phyloP scores from a whole-genome alignment of 2,113 vertebrate species.

The Petromus typicus region DNA sequence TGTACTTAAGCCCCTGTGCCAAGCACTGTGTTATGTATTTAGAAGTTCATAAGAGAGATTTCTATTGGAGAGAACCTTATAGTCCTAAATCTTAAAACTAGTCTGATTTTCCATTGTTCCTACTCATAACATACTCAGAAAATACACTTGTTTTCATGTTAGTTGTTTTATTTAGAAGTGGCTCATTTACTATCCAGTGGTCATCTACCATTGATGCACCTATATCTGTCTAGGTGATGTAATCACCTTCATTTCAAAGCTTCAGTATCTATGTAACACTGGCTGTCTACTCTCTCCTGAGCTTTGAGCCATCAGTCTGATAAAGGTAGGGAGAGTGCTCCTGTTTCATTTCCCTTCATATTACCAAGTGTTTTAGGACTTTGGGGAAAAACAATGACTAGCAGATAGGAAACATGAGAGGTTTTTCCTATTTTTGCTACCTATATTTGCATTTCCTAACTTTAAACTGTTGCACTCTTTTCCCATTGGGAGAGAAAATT shows the following conservation, averaged over 20 bases:
- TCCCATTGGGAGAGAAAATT: background rate
- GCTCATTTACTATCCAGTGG: constrained; percentile 31
- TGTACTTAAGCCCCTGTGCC: background rate
- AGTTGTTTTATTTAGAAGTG: constrained; percentile 47
- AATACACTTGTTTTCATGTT: background rate
- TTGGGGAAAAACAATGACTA: constrained; percentile 6
- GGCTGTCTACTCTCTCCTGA: background rate
- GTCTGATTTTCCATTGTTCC: constrained; percentile 8
- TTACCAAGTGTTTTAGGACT: constrained; percentile 26
- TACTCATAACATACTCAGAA: constrained; percentile 49
- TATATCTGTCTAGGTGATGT: constrained; percentile 33
- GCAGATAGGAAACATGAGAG: background rate
- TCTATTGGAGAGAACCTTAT: constrained; percentile 16
- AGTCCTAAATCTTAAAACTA: constrained; percentile 23
- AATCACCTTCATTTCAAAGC: constrained; percentile 36
- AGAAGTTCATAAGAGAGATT: background rate
- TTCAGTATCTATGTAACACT: background rate
- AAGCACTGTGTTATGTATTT: background rate
- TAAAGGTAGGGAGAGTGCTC: background rate
- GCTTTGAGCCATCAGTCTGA: background rate
- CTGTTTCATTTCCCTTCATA: background rate
- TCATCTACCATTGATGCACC: background rate
- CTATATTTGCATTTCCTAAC: constrained; percentile 56
- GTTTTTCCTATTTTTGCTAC: constrained; percentile 35
- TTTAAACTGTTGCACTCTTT: constrained; percentile 47